Evolutionary conservation across 2,113 vertebrate species (phyloP).

Genomic region (Podilymbus podiceps): DNA sequence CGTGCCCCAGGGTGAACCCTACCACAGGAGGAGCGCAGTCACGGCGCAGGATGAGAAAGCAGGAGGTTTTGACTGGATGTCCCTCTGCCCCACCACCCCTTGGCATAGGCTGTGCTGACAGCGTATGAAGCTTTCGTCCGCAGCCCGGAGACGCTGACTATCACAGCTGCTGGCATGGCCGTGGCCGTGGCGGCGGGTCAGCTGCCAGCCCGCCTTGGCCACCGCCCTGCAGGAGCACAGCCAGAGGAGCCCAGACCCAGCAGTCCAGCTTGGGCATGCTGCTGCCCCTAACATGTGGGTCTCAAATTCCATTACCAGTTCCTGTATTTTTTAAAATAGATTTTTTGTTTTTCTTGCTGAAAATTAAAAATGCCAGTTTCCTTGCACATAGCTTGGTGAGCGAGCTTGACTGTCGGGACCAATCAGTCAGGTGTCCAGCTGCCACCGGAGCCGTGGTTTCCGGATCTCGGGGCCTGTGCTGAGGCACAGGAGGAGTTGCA

Average conservation of each 20-base stretch:
- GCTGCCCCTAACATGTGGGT: accelerated
- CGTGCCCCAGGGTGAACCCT: neutral
- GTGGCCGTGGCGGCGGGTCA: too few species aligned
- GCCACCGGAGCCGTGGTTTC: neutral
- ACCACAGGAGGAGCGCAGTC: neutral
- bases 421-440: neutral
- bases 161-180: accelerated
- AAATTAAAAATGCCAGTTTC: neutral
- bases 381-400: neutral
- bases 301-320: neutral
- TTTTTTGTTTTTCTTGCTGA: neutral
- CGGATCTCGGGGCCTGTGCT: neutral
- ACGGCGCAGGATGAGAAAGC: neutral
- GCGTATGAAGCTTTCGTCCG: neutral
- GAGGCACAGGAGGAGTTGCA: neutral
- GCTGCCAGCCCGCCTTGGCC: neutral
- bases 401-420: neutral
- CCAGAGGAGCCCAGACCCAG: neutral
- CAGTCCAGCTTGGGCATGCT: accelerated
- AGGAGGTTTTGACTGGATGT: neutral
- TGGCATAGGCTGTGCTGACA: neutral
- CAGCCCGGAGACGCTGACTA: neutral
- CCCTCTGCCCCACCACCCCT: accelerated
- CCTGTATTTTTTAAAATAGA: neutral
- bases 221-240: neutral